These are phyloP conservation scores for Drosophila mojavensis DNA, from an alignment of 1,140 invertebrate genomes.

Conservation along the genomic window DNA sequence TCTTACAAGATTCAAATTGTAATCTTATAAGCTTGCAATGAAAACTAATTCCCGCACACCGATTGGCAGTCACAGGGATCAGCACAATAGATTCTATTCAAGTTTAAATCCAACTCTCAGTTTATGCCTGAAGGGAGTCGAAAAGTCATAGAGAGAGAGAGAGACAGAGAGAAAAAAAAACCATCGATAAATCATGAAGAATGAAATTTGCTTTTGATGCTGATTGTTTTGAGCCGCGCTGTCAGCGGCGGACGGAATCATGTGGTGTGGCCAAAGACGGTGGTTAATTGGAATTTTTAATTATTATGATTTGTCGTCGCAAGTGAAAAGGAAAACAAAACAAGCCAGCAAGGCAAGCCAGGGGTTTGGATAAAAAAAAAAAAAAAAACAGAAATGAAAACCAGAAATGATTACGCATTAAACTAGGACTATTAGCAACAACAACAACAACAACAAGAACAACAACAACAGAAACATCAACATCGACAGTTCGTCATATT, in stretches of 20 bases:
- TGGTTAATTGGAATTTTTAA: slow-evolving; percentile 78
- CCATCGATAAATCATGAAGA: slow-evolving; percentile 13
- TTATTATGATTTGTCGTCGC: slow-evolving; percentile 76
- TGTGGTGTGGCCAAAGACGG: slow-evolving; percentile 46
- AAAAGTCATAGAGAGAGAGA: too few species aligned
- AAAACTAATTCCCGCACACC: background rate
- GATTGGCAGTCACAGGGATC: background rate
- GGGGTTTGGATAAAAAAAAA: background rate
- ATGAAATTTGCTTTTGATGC: slow-evolving; percentile 43
- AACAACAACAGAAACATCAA: too few species aligned
- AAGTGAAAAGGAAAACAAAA: slow-evolving; percentile 25
- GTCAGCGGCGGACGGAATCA: background rate
- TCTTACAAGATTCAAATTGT: too few species aligned
- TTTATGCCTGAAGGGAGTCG: slow-evolving; percentile 14
- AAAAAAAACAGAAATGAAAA: background rate
- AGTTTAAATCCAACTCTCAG: background rate
- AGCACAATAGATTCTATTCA: background rate
- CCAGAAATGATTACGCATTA: slow-evolving; percentile 33
- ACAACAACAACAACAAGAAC: too few species aligned
- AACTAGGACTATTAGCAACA: slow-evolving; percentile 44
- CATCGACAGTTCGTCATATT: slow-evolving; percentile 13
- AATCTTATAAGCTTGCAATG: too few species aligned
- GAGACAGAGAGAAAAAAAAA: too few species aligned
- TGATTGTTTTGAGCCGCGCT: background rate
- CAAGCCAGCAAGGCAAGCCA: background rate